Evolutionary conservation across 2,888 invertebrate genomes (phyloP), one percentile per base, ranked within the genome.

Genomic region (Aleiodes leptofemur): DNA sequence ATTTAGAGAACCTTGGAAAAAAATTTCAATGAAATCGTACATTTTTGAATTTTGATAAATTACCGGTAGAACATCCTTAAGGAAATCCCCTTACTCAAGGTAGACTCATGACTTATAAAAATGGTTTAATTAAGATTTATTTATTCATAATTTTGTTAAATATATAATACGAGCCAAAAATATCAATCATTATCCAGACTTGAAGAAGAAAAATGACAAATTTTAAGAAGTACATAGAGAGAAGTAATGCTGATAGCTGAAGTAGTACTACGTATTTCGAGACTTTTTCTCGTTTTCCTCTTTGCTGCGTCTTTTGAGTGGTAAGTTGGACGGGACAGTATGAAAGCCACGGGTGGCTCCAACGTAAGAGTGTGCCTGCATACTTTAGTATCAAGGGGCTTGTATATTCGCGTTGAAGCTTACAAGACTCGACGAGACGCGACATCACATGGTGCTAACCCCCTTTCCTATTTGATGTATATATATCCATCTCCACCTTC

Each of bases 391-490:
- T 66, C 66, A 66, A 51, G 68, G 48, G 64, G 31, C 13, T 51
- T 53, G 31, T 51, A 23, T 50, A 68, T 29, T 11, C 51, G 68
- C 51, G 68, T 14, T 64, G 64, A 48, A 64, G 48, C 31, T 51
- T 51, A 50, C 11, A 14, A 64, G 68, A 31, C 51, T 51, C 31
- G 51, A 68, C 51, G 34, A 50, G 68, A 68, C 51, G 14, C 51
- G 51, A 51, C 31, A 34, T 31, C 50, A 31, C 4, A 7, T 11
- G 34, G 51, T 48, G 64, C 16, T 64, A 64, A 23, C 43, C 64
- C 48, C 43, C 64, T 48, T 64, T 48, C 43, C 64, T 14, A 8
- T 64, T 64, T 34, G 43, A 34, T 16, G 43, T 48, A 43, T 43
- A 43, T 43, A 43, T 43, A 43, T 43, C 4, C 4, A 64, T 1